Conservation (phyloP, 2,113 vertebrate species). For the Marmota flaviventris region DNA sequence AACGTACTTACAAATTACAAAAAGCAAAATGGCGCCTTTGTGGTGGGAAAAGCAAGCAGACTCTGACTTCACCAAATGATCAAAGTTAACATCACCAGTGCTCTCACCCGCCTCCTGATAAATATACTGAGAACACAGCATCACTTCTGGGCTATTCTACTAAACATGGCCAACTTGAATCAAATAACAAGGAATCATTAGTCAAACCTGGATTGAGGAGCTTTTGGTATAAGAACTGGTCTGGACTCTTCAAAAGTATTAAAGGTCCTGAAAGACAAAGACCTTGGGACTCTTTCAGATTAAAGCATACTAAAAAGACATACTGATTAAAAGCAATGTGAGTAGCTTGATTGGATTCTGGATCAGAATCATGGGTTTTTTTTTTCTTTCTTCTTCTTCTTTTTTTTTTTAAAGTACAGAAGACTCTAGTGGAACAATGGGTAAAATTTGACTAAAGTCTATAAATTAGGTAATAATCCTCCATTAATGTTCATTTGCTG, state of each 20-base stretch:
- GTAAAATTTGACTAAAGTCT: neutral
- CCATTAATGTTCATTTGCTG: conserved; percentile 18
- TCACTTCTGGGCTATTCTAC: neutral
- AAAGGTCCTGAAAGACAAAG: neutral
- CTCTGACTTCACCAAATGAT: neutral
- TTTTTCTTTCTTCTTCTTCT: neutral
- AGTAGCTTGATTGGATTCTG: neutral
- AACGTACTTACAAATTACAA: neutral
- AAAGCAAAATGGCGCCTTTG: neutral
- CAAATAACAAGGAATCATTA: neutral
- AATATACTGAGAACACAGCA: fast-evolving
- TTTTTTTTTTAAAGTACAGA: too few species aligned
- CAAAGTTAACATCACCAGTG: fast-evolving
- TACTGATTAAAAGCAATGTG: neutral
- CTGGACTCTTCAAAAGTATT: neutral
- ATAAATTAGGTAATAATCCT: neutral
- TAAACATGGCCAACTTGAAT: neutral
- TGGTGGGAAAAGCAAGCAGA: neutral
- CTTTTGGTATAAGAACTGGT: neutral
- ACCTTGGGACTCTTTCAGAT: neutral
- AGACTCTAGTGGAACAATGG: neutral
- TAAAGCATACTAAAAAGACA: neutral
- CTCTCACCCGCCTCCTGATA: fast-evolving
- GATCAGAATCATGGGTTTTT: neutral
- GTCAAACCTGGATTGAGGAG: neutral